Evolutionary conservation across 2,797 vertebrate species (phyloP).

Genomic region (Typhlichthys eigenmanni): DNA sequence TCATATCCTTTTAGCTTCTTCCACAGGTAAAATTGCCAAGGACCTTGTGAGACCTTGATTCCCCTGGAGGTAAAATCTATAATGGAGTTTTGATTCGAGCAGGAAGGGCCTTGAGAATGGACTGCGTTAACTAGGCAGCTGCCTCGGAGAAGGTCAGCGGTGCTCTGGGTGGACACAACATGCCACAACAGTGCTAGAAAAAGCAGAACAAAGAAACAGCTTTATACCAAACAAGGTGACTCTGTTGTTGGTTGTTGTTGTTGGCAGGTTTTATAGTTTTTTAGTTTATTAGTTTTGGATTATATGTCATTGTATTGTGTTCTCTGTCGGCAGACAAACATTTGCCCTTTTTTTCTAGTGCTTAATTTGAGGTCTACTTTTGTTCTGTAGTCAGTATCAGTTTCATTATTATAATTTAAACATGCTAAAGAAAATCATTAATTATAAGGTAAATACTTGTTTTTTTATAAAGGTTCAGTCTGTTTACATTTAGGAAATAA

Average conservation of each 20-base stretch:
- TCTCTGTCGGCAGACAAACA: slow-evolving; percentile 3
- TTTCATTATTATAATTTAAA: not conserved
- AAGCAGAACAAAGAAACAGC: slow-evolving; percentile 75
- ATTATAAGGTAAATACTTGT: not conserved
- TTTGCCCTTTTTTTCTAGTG: not conserved
- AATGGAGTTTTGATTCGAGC: slow-evolving; percentile 81
- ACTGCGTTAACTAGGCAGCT: slow-evolving; percentile 79
- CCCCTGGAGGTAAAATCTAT: slow-evolving; percentile 83
- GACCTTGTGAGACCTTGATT: slow-evolving; percentile 78
- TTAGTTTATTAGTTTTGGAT: no score
- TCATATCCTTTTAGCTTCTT: slow-evolving; percentile 83
- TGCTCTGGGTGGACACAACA: slow-evolving; percentile 74
- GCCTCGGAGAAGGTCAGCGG: slow-evolving; percentile 76
- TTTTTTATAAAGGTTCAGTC: slow-evolving; percentile 12
- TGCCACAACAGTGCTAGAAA: slow-evolving; percentile 71
- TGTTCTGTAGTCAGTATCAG: not conserved
- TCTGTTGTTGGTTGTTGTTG: slow-evolving; percentile 2
- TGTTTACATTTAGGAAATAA: slow-evolving; percentile 6
- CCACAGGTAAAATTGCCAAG: slow-evolving; percentile 83
- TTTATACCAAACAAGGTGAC: slow-evolving; percentile 70
- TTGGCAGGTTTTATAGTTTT: no score
- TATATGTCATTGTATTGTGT: not conserved
- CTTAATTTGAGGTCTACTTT: not conserved
- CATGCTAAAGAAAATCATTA: not conserved
- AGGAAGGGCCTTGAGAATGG: slow-evolving; percentile 80